These are phyloP conservation scores for Heliconius melpomene DNA, from an alignment of 1,140 invertebrate species.

Conservation along the genomic window DNA sequence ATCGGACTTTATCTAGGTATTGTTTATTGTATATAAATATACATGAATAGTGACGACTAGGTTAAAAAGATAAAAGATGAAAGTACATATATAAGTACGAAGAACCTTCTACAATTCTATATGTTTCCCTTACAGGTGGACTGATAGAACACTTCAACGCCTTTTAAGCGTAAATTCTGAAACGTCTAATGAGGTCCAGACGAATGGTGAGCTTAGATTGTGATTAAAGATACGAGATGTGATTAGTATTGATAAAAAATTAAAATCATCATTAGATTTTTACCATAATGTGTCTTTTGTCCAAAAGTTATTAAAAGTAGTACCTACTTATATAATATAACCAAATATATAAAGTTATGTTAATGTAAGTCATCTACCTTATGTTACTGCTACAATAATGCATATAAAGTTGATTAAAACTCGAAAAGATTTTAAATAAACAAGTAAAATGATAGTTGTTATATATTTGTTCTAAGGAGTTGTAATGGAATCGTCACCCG, in stretches of 20 bases:
- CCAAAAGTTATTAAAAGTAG: too few relatives aligned
- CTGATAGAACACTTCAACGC: constrained; percentile 58
- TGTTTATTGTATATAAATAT: neutral
- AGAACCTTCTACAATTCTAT: neutral
- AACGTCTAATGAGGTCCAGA: constrained; percentile 44
- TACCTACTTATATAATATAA: too few relatives aligned
- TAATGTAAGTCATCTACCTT: neutral
- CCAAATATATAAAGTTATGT: too few relatives aligned
- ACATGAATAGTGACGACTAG: too few relatives aligned
- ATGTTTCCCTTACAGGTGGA: constrained; percentile 55
- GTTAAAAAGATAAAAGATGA: too few relatives aligned
- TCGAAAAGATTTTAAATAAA: too few relatives aligned
- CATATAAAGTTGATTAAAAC: too few relatives aligned
- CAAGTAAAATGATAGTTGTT: neutral
- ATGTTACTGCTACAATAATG: neutral
- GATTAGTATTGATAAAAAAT: too few relatives aligned
- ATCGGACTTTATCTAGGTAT: constrained; percentile 51
- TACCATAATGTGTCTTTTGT: too few relatives aligned
- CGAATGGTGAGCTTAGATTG: constrained; percentile 46
- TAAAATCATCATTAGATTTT: too few relatives aligned
- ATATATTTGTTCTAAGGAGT: constrained; percentile 32
- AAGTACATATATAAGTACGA: neutral
- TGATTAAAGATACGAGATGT: neutral
- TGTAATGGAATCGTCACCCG: constrained; percentile 45
- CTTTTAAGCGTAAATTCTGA: constrained; percentile 63